phyloP scores from a whole-genome alignment of 2,113 vertebrate species.

The Ailuropoda melanoleuca region DNA sequence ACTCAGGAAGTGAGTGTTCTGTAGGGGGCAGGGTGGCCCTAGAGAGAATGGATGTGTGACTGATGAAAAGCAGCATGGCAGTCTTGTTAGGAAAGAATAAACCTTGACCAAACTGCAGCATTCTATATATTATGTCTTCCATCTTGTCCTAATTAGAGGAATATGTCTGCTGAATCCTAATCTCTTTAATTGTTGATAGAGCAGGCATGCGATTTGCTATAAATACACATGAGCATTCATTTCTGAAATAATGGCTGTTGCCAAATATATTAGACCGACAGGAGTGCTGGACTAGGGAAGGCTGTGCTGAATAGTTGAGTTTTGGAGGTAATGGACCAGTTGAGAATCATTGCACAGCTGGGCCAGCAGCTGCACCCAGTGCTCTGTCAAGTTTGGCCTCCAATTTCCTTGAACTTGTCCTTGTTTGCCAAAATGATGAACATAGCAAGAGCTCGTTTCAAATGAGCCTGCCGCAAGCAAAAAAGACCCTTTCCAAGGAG shows the following conservation, averaged over 20 bases:
- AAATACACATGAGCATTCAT: slow-evolving; percentile 69
- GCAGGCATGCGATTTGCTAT: slow-evolving; percentile 72
- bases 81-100: slow-evolving; percentile 44
- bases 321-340: slow-evolving; percentile 74
- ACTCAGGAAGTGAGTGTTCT: neutral
- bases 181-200: slow-evolving; percentile 79
- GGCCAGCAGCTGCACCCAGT: slow-evolving; percentile 72
- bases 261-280: slow-evolving; percentile 75
- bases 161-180: slow-evolving; percentile 78
- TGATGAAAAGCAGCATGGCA: neutral
- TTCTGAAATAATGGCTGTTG: slow-evolving; percentile 74
- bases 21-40: neutral
- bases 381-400: slow-evolving; percentile 72
- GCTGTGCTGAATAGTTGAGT: slow-evolving; percentile 70
- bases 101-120: slow-evolving; percentile 61
- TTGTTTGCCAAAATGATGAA: slow-evolving; percentile 77
- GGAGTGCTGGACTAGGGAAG: slow-evolving; percentile 59
- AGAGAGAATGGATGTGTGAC: neutral
- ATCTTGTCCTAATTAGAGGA: slow-evolving; percentile 78
- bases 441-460: slow-evolving; percentile 52
- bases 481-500: slow-evolving; percentile 39
- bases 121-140: slow-evolving; percentile 61
- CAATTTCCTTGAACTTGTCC: slow-evolving; percentile 77
- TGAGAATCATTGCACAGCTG: slow-evolving; percentile 60
- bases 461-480: slow-evolving; percentile 37